These are phyloP conservation scores for Aphelenchoides fujianensis DNA, from an alignment of 1,140 invertebrate species.

Conservation along the genomic window DNA sequence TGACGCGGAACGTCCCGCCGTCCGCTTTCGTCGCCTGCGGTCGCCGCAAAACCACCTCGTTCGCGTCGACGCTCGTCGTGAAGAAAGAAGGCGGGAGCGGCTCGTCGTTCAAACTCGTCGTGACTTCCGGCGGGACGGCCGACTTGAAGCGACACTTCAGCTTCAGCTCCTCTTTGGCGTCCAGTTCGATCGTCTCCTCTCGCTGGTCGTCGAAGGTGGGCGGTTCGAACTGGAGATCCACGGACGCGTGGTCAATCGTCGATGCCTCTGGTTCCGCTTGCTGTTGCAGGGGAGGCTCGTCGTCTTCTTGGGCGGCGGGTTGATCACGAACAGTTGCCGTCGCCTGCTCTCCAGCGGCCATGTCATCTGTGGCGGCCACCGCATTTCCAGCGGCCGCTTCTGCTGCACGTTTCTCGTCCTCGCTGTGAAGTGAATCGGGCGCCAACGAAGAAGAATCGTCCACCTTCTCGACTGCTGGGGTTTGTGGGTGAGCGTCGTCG, in stretches of 20 bases:
- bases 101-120: constrained; percentile 44
- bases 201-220: neutral
- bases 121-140: constrained; percentile 47
- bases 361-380: neutral
- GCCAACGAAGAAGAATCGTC: too few species aligned
- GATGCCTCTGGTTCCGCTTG: neutral
- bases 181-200: constrained; percentile 33
- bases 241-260: neutral
- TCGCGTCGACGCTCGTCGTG: constrained; percentile 44
- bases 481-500: too few species aligned
- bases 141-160: constrained; percentile 30
- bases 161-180: constrained; percentile 45
- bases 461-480: too few species aligned
- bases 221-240: neutral
- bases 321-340: neutral
- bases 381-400: neutral
- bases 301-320: neutral
- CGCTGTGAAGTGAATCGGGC: too few species aligned
- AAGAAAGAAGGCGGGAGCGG: constrained; percentile 33
- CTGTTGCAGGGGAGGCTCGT: neutral
- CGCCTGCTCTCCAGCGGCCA: neutral
- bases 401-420: neutral
- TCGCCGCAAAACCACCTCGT: constrained; percentile 36
- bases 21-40: constrained; percentile 66
- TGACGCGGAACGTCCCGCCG: constrained; percentile 81